Evolutionary conservation across 2,113 vertebrate genomes (phyloP).

Genomic region (Lamprotornis superbus): DNA sequence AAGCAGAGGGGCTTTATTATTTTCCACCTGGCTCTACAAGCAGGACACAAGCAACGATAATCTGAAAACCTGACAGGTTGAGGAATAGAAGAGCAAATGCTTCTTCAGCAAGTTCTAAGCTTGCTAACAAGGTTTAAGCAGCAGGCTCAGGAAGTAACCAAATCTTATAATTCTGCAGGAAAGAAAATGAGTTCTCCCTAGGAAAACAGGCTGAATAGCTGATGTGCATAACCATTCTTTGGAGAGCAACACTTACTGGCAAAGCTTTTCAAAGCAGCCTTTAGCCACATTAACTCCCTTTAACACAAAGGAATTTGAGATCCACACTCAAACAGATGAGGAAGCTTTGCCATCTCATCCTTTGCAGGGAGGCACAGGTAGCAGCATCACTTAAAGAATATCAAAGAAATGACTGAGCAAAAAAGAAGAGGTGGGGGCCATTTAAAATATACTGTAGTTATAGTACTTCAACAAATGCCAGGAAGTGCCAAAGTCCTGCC

Average conservation of each 20-base stretch:
- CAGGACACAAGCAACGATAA: not conserved
- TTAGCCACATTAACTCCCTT: not conserved
- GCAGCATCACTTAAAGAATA: not conserved
- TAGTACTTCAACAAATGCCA: not conserved
- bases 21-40: slow-evolving; percentile 22
- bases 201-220: not conserved
- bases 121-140: not conserved
- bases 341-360: not conserved
- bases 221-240: not conserved
- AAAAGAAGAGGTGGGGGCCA: not conserved
- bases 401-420: not conserved
- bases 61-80: not conserved
- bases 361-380: not conserved
- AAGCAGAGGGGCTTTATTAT: slow-evolving; percentile 29
- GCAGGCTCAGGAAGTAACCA: slow-evolving; percentile 21
- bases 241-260: not conserved
- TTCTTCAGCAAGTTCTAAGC: not conserved
- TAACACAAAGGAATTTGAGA: not conserved
- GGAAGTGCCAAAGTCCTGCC: slow-evolving; percentile 20
- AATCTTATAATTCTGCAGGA: not conserved
- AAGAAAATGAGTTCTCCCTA: not conserved
- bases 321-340: not conserved
- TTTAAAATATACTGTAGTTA: not conserved
- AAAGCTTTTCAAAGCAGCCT: not conserved
- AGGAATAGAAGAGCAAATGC: not conserved